Base-by-base conservation (phyloP, 2,888 invertebrate genomes). In the Therioaphis trifolii region DNA sequence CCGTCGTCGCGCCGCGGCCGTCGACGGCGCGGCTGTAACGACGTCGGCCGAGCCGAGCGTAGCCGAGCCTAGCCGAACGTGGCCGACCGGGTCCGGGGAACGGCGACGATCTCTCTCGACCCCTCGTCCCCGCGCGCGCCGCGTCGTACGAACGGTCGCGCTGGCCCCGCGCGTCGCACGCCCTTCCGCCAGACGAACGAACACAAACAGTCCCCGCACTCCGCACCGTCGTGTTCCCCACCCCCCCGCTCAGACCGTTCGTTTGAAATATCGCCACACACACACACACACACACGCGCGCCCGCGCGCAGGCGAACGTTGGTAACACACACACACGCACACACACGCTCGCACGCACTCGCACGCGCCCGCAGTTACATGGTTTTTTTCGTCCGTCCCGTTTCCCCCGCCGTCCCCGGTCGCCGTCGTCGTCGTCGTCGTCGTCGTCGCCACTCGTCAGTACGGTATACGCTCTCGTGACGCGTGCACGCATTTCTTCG, bases 241-340 rank as follows among this genome's bases (percentile, higher is more conserved):
- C 75, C 74, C 11, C 68, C 15, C 68, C n/a, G 18, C 18, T 43
- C 12, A 24, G 69, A 68, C 58, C 35, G 72, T 71, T 58, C 79
- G 71, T 82, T 82, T 72, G 72, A 82, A 82, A 82, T 82, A 82
- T 82, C 80, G 49, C 18, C 72, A 72, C 63, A 71, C 79, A 79
- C 69, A 69, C 55, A 58, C 55, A 24, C 43, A 9, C 77, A 52
- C 66, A 29, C 63, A 18, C n/a, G 1, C n/a, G 21, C 18, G n/a
- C 7, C 4, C 24, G 4, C 35, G 12, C 21, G 29, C 14, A 40
- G 35, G n/a, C 74, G 15, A 52, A 35, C 75, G 29, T 24, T 29
- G 27, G 43, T n/a, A 12, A 43, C n/a, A 43, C 29, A 52, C 52
- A 52, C n/a, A 63, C 46, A n/a, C n/a, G 14, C 49, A 29, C 46